phyloP scores from a whole-genome alignment of 2,113 vertebrate species.

The Myotis lucifugus region DNA sequence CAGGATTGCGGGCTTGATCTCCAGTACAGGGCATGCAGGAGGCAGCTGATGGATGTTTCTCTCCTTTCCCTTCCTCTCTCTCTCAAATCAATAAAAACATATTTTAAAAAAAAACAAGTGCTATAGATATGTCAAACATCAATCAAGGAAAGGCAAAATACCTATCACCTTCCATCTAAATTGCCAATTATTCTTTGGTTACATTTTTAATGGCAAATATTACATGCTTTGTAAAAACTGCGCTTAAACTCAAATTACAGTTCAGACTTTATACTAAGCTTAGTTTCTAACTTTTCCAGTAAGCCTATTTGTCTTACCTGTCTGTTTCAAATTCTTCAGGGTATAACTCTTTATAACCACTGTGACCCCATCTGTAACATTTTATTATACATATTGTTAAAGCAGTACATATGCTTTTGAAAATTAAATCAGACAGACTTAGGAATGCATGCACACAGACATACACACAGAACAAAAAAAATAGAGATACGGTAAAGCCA shows the following conservation, averaged over 20 bases:
- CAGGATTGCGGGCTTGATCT: not conserved
- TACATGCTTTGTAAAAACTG: not conserved
- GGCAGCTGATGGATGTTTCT: not conserved
- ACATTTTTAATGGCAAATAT: conserved; percentile 34
- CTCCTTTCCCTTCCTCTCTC: not conserved
- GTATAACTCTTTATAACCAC: conserved; percentile 98
- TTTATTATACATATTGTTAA: conserved; percentile 48
- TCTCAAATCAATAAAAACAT: not conserved
- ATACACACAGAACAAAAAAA: not conserved
- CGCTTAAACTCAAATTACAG: not conserved
- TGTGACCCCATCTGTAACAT: conserved; percentile 93
- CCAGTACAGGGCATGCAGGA: not conserved
- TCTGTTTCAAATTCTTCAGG: conserved; percentile 96
- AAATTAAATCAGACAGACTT: conserved; percentile 2
- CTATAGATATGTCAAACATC: not conserved
- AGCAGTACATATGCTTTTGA: not conserved
- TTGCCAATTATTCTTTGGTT: not conserved
- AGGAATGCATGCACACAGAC: not conserved
- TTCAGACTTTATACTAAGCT: conserved; percentile 27
- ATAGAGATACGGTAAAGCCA: not conserved
- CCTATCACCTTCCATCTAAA: not conserved
- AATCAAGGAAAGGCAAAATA: conserved; percentile 13
- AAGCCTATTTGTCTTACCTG: conserved; percentile 84
- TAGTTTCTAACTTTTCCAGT: not conserved
- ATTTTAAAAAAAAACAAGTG: not conserved